Evolutionary conservation across 1,140 invertebrate species (phyloP).

Genomic region (Ceratina australensis): DNA sequence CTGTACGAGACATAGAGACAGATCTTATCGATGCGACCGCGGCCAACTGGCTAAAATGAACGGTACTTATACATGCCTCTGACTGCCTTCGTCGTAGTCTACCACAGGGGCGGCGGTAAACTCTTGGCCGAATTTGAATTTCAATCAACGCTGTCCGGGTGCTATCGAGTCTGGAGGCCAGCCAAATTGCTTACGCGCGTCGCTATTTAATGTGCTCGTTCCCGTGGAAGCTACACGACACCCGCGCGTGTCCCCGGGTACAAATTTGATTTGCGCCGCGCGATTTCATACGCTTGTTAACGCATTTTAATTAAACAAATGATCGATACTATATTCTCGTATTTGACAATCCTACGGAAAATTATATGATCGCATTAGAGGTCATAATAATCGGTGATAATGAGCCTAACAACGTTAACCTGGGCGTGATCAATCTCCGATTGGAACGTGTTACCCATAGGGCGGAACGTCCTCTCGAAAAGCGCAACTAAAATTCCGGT

Average conservation of each 20-base stretch:
- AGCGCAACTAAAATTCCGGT: conserved; percentile 17
- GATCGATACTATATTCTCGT: too few relatives aligned
- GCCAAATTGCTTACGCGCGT: conserved; percentile 26
- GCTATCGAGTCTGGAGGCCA: background rate
- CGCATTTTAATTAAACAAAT: background rate
- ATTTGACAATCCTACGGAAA: too few relatives aligned
- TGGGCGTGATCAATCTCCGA: too few relatives aligned
- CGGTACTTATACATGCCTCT: background rate
- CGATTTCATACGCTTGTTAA: background rate
- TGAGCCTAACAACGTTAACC: too few relatives aligned
- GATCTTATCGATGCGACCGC: conserved; percentile 41
- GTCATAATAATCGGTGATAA: too few relatives aligned
- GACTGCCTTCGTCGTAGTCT: too few relatives aligned
- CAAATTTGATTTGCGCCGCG: background rate
- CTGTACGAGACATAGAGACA: conserved; percentile 28
- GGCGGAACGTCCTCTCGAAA: conserved; percentile 1
- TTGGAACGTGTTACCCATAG: too few relatives aligned
- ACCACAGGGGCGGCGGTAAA: background rate
- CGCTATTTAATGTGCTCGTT: conserved; percentile 17
- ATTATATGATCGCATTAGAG: too few relatives aligned
- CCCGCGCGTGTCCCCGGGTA: background rate
- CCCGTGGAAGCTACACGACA: background rate
- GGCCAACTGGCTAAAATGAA: conserved; percentile 10
- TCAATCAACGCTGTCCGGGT: background rate
- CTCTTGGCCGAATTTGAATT: conserved; percentile 27